Percentiles rank a stretch among this genome's conserved stretches.
Conservation (phyloP, 1,140 invertebrate genomes). For the Musca domestica region DNA sequence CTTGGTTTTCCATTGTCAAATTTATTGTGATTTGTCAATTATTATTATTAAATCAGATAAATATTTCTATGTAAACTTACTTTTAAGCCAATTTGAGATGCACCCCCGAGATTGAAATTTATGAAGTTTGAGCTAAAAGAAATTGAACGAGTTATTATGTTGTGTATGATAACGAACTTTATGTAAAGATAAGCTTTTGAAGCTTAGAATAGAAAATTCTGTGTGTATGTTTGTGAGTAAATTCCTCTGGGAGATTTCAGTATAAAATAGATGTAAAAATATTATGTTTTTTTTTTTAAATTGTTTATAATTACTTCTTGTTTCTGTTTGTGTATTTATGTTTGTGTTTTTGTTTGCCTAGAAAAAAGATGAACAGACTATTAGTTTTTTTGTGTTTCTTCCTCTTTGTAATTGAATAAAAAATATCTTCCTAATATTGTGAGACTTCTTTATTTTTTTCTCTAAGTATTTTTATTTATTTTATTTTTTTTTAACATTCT, state of each 20-base stretch:
- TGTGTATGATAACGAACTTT: no score
- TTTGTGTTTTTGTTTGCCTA: not conserved
- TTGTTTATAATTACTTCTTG: not conserved
- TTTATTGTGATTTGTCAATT: no score
- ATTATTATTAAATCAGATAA: no score
- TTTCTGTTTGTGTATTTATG: not conserved
- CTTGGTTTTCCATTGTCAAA: no score
- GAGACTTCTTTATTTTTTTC: slow-evolving; percentile 12
- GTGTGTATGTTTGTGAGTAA: no score
- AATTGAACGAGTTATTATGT: no score
- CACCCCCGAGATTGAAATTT: no score
- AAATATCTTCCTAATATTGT: slow-evolving; percentile 15
- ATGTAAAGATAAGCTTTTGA: no score
- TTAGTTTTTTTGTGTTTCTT: not conserved
- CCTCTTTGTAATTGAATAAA: slow-evolving; percentile 9
- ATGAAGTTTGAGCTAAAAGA: no score
- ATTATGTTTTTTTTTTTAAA: not conserved
- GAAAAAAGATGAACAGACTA: slow-evolving; percentile 16
- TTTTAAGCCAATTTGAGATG: no score
- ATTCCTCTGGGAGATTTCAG: not conserved
- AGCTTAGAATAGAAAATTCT: no score
- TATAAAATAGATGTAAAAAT: slow-evolving; percentile 4
- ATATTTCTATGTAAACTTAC: no score
- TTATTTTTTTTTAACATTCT: slow-evolving; percentile 2
- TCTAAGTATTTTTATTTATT: not conserved